phyloP scores from a whole-genome alignment of 2,113 vertebrate genomes.

The Chitala chitala region DNA sequence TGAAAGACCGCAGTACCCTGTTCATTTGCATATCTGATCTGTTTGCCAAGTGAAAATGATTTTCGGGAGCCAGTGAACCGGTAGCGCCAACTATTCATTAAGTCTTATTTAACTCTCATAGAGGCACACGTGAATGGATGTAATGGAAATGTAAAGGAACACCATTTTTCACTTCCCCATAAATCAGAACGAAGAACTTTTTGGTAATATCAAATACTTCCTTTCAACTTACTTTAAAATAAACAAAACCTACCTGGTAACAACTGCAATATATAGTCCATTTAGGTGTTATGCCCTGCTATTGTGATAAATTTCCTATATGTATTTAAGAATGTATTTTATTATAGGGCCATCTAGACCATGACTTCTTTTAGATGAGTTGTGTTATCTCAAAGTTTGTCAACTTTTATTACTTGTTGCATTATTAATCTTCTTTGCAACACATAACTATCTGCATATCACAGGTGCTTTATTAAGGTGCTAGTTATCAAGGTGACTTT shows the following conservation, averaged over 20 bases:
- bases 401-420: slow-evolving; percentile 3
- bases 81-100: not conserved
- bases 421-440: not conserved
- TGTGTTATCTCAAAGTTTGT: not conserved
- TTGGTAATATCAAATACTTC: not conserved
- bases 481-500: not conserved
- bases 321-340: not conserved
- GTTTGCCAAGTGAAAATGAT: slow-evolving; percentile 3
- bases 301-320: not conserved
- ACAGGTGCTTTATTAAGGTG: not conserved
- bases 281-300: not conserved
- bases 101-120: not conserved
- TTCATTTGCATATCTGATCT: slow-evolving; percentile 11
- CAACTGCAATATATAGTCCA: not conserved
- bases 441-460: too few species aligned
- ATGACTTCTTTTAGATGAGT: too few species aligned
- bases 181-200: not conserved
- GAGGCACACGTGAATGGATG: not conserved
- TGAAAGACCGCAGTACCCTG: not conserved
- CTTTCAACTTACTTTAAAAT: not conserved
- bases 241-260: not conserved
- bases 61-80: not conserved
- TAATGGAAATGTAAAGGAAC: not conserved
- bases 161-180: not conserved
- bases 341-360: too few species aligned